Evolutionary conservation across 2,888 invertebrate species (phyloP), one percentile per base, ranked within the genome.

Genomic region (Monoplex corrugatus): DNA sequence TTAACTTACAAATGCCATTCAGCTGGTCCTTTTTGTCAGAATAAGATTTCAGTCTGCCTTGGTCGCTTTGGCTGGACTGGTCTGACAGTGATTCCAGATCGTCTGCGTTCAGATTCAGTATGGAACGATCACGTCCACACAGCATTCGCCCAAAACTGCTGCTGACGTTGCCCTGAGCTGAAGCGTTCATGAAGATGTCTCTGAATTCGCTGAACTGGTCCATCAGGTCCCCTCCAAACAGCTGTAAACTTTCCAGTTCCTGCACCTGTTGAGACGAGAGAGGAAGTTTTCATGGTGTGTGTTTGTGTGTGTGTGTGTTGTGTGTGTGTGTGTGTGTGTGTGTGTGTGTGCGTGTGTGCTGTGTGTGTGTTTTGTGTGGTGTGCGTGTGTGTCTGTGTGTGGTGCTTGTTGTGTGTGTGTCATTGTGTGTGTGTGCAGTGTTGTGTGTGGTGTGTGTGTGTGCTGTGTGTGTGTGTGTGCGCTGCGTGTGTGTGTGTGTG

Each of bases 211-310:
- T 23, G 44, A 44, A 1, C 43, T 88, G 88, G 43, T 88, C 44
- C 0, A 45, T 35, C 44, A 88, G 50, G n/a, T 88, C 40, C 23
- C 63, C 82, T 0, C 16, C 40, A 1, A 91, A 35, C 23, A 40
- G 23, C 43, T 86, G 68, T 23, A 90, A 3, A 50, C 90, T 91
- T 72, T 89, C 90, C 88, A 91, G 80, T 23, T 88, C 75, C 68
- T 50, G 78, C 2, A 80, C 5, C 78, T 80, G 57, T 72, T 85
- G 35, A 44, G 44, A n/a, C 28, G 38, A 32, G 10, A 43, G n/a
- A 83, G 38, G 13, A 72, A n/a, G n/a, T n/a, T n/a, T n/a, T n/a
- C n/a, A n/a, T n/a, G n/a, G n/a, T n/a, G n/a, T n/a, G n/a, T n/a
- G n/a, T n/a, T n/a, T n/a, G n/a, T n/a, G n/a, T n/a, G n/a, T n/a